Evolutionary conservation across 2,113 vertebrate genomes (phyloP), one percentile per base, ranked within the genome.

Genomic region (Hippolais icterina): DNA sequence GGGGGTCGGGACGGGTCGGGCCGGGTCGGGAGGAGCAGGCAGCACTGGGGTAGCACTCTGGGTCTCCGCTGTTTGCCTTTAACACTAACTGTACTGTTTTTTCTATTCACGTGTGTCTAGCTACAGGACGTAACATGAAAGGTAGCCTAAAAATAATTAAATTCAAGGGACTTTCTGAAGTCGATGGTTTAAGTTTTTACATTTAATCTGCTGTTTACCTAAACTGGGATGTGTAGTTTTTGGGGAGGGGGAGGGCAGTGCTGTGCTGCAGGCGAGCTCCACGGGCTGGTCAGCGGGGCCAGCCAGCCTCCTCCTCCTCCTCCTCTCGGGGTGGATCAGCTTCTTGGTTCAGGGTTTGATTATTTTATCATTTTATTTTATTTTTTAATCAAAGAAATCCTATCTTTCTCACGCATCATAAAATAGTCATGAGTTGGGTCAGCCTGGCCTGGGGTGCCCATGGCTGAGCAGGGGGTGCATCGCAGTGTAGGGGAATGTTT

Each of bases 81-180:
- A 99, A 99, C 99, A 99, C 98, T 98, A 98, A 99, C 98, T 99
- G 98, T 99, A 99, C 98, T 99, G 98, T 99, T 99, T 99, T 98
- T 99, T 98, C 98, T 98, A 98, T 99, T 99, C 98, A 99, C 98
- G 96, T 98, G 98, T 98, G 98, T 99, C 98, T 99, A 99, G 98
- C 98, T 98, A 98, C 98, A 98, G 98, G 98, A 98, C 98, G 98
- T 99, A 99, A 99, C 98, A 98, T 98, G 98, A 98, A 98, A 98
- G 98, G 98, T 99, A 99, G 99, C 98, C 98, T 98, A 98, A 98
- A 98, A 98, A 97, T 68, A 95, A 97, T 98, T 97, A 98, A 98
- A 98, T 97, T 98, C 96, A 98, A 97, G 97, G 98, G 98, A 98
- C 98, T 98, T 98, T 98, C 94, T 97, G 97, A 98, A 97, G 94